phyloP scores from a whole-genome alignment of 2,888 invertebrate species.

The Himalopsyche anomala region DNA sequence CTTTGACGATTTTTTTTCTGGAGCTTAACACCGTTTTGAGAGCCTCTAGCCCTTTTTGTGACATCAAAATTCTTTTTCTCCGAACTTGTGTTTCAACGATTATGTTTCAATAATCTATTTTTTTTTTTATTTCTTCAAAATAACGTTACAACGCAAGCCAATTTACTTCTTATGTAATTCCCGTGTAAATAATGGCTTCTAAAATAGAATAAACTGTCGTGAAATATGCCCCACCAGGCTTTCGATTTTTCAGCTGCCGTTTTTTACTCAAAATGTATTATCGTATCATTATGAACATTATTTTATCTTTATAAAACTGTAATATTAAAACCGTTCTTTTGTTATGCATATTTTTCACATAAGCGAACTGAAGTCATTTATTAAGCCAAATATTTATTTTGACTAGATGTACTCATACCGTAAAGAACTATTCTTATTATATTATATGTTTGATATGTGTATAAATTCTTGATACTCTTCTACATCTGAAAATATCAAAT shows the following conservation, averaged over 20 bases:
- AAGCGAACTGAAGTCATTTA: too few relatives aligned
- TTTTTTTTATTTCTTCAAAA: not conserved
- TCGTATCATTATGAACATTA: not conserved
- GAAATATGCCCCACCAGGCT: slow-evolving; percentile 18
- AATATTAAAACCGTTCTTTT: too few relatives aligned
- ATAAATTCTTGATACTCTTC: too few relatives aligned
- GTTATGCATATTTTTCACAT: too few relatives aligned
- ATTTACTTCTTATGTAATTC: slow-evolving; percentile 16
- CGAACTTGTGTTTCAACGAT: not conserved
- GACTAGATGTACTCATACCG: too few relatives aligned
- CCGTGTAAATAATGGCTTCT: not conserved
- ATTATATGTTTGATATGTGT: too few relatives aligned
- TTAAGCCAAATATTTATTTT: too few relatives aligned
- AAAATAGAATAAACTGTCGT: slow-evolving; percentile 22
- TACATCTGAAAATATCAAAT: too few relatives aligned
- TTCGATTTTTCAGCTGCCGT: not conserved
- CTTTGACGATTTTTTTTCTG: slow-evolving; percentile 13
- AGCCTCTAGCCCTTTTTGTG: not conserved
- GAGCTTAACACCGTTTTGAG: slow-evolving; percentile 8
- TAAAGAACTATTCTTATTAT: too few relatives aligned
- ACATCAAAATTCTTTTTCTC: slow-evolving; percentile 9
- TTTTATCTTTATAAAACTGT: not conserved
- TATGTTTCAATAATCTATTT: slow-evolving; percentile 39
- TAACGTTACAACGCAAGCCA: not conserved
- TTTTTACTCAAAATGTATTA: too few relatives aligned